Evolutionary conservation across 1,140 invertebrate genomes (phyloP), one percentile per base, ranked within the genome.

Genomic region (Drosophila obscura): DNA sequence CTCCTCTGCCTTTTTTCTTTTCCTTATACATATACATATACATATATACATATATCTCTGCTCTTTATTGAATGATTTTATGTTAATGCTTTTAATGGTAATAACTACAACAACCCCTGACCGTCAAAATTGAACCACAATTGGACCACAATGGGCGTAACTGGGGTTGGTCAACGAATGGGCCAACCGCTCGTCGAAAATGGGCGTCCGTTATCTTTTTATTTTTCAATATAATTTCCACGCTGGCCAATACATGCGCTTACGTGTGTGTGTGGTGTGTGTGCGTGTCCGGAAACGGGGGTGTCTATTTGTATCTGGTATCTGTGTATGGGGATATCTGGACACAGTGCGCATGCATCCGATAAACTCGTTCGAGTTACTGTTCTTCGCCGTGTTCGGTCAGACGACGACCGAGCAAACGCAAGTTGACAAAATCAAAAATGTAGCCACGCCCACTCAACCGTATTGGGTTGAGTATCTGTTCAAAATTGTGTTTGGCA

Each of bases 381-480:
- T 99, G 46, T 99, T 99, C 95, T 99, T 99, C 94, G 98, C 98
- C 73, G 96, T 99, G 85, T 99, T 99, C 93, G 99, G 99, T 59
- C 95, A 99, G 92, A 98, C 98, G 24, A 96, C 97, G 31, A 97
- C 97, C 57, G 96, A 96, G 82, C 93, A 94, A 78, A 95, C 96
- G 88, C 95, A 95, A 92, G 92, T 93, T 69, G 90, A 92, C 77
- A 80, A 78, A 74, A 92, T 91, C 76, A 81, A 90, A 76, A 85
- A 89, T 80, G 89, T 93, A 62, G 92, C 91, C 69, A 93, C 93
- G 76, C 90, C 92, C 79, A 91, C 92, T 44, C 95, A 96, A 91
- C 95, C 96, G 4, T 85, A 89, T 11, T 97, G 96, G 96, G 96
- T 96, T 53, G 94, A 94, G 78, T 95, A 94, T 78, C 93, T 96